Evolutionary conservation across 2,888 invertebrate genomes (phyloP).

Genomic region (Drosophila meridionalis): DNA sequence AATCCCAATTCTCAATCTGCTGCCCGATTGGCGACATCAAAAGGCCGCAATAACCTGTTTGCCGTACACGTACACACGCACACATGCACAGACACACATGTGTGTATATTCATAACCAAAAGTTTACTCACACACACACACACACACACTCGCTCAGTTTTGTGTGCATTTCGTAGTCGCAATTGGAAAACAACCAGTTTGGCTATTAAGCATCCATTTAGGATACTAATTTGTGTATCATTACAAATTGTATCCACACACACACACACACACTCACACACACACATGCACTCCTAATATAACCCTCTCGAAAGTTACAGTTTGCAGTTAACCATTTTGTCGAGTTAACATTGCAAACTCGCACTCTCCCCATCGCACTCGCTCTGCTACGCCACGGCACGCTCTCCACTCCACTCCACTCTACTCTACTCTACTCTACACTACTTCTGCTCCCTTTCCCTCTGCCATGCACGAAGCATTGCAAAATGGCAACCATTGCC

Average conservation of each 20-base stretch:
- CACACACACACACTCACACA: constrained; percentile 18
- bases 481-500: constrained; percentile 58
- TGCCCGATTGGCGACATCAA: constrained; percentile 43
- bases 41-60: constrained; percentile 52
- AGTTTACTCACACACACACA: constrained; percentile 36
- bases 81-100: neutral
- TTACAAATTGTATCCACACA: constrained; percentile 76
- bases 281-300: constrained; percentile 2
- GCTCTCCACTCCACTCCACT: neutral
- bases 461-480: constrained; percentile 14
- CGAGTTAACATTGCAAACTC: constrained; percentile 46
- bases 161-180: constrained; percentile 26
- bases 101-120: constrained; percentile 36
- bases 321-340: constrained; percentile 50
- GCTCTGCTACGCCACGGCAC: neutral
- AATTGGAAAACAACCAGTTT: constrained; percentile 54
- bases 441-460: neutral
- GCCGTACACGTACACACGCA: constrained; percentile 12
- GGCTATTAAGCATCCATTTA: constrained; percentile 80
- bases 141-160: constrained; percentile 14
- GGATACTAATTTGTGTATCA: constrained; percentile 82
- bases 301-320: constrained; percentile 24
- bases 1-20: constrained; percentile 30
- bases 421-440: neutral
- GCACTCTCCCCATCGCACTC: neutral